A percentile compares a stretch with the other conserved stretches of the same genome.
Evolutionary conservation across 1,140 invertebrate genomes (phyloP).

Genomic region (Pararge aegeria): DNA sequence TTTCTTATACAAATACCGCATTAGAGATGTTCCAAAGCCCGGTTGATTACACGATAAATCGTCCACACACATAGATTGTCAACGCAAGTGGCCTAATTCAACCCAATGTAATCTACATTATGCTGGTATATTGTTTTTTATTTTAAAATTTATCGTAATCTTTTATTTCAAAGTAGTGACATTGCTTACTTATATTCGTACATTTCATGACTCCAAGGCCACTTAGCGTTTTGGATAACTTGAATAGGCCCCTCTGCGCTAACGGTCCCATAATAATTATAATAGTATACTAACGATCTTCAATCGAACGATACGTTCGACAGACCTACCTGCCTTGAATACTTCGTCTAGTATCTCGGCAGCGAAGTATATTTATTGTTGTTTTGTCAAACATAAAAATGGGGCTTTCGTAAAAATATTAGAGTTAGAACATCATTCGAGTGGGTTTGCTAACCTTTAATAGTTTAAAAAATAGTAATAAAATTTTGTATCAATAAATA

Average conservation of each 20-base stretch:
- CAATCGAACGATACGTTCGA: slow-evolving; percentile 14
- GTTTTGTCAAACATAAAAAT: neutral
- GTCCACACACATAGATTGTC: slow-evolving; percentile 36
- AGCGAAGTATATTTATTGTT: neutral
- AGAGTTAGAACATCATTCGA: neutral
- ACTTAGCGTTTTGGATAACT: slow-evolving; percentile 28
- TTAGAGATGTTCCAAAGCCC: neutral
- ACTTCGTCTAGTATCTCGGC: slow-evolving; percentile 42
- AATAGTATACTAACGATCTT: slow-evolving; percentile 8
- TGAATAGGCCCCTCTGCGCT: slow-evolving; percentile 33
- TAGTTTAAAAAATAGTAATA: neutral
- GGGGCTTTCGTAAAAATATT: neutral
- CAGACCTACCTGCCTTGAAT: slow-evolving; percentile 28
- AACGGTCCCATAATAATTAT: slow-evolving; percentile 27
- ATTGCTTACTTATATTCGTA: slow-evolving; percentile 1
- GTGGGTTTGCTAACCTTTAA: neutral
- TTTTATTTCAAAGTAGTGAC: slow-evolving; percentile 6
- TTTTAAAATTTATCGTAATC: slow-evolving; percentile 1
- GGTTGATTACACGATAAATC: slow-evolving; percentile 40
- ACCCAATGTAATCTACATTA: slow-evolving; percentile 29
- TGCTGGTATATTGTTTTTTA: slow-evolving; percentile 13
- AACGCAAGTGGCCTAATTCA: slow-evolving; percentile 43
- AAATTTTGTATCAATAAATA: neutral
- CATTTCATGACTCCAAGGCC: slow-evolving; percentile 23
- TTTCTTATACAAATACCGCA: neutral